Evolutionary conservation across 2,888 invertebrate genomes (phyloP).

Genomic region (Mythimna vitellina): DNA sequence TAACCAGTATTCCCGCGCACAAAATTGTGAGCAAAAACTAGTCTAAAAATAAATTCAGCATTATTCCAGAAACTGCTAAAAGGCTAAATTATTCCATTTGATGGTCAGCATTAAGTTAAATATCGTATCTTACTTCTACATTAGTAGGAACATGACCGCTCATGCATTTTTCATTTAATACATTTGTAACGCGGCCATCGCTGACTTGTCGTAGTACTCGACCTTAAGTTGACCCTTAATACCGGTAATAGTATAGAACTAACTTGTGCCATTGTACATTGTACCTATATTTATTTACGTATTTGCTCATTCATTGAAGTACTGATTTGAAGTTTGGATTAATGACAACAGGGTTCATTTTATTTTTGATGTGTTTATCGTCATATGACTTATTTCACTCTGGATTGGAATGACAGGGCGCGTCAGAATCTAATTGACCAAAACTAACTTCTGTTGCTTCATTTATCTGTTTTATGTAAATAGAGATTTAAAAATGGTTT

Average conservation of each 20-base stretch:
- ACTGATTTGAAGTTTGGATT: neutral
- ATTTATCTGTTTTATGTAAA: too few relatives aligned
- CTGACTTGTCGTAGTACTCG: constrained; percentile 24
- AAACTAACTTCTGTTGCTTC: too few relatives aligned
- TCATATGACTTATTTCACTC: too few relatives aligned
- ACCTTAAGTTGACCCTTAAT: constrained; percentile 51
- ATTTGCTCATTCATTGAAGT: neutral
- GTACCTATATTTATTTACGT: constrained; percentile 13
- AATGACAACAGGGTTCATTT: neutral
- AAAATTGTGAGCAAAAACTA: too few relatives aligned
- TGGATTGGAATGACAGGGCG: too few relatives aligned
- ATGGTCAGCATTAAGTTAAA: constrained; percentile 16
- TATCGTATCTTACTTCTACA: constrained; percentile 2
- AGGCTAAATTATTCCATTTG: neutral
- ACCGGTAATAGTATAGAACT: constrained; percentile 37
- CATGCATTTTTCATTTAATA: constrained; percentile 57
- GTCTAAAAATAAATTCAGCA: neutral
- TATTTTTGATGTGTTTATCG: neutral
- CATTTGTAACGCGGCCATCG: constrained; percentile 30
- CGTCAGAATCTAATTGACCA: too few relatives aligned
- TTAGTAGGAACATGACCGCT: constrained; percentile 40
- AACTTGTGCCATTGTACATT: constrained; percentile 44
- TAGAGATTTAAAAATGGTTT: too few relatives aligned
- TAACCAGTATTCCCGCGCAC: too few relatives aligned
- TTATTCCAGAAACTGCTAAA: neutral